Base-by-base conservation (phyloP, 2,797 vertebrate species). In the Eremophila alpestris region DNA sequence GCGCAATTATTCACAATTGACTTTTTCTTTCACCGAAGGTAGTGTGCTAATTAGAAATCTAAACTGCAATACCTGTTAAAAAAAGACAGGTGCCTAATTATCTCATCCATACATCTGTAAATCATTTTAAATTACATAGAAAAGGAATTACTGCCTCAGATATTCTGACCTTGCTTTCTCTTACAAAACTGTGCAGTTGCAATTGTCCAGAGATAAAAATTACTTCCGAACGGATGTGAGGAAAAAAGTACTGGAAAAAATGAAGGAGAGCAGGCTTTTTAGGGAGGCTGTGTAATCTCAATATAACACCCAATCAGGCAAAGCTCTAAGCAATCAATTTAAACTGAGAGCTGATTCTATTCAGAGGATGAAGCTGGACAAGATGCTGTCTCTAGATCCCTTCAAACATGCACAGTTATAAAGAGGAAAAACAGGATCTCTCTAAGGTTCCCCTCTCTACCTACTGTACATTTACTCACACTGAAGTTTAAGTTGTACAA, bases 41-140 rank as follows among this genome's bases (percentile, higher is more conserved):
- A 49, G 77, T 41, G 77, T 87, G 87, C 27, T 95, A 95, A 96
- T 96, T 96, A 94, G 89, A 95, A 96, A 90, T 74, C 67, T 79
- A 92, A 91, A 90, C 64, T 67, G 69, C 80, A 87, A 80, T 68
- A 59, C 58, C 70, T 85, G n/a, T 86, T 83, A 64, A 82, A 83
- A 91, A 71, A 54, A 62, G 77, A 81, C 81, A 92, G 73, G 65
- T 71, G 56, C 20, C 65, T 90, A 93, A 96, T 96, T 87, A 96
- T 76, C 82, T 93, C 84, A 95, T 82, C 73, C 70, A 70, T 74
- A 82, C 7, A 83, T 74, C 78, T 77, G 41, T 43, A 84, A 93
- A 75, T 56, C 45, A 76, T 83, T 64, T 78, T 29, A 49, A 69
- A 83, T 73, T 69, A 40, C n/a, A 73, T 32, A 8, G 19, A 78